These are phyloP conservation scores for Sinelater perroti DNA, from an alignment of 2,888 invertebrate genomes.

Conservation along the genomic window DNA sequence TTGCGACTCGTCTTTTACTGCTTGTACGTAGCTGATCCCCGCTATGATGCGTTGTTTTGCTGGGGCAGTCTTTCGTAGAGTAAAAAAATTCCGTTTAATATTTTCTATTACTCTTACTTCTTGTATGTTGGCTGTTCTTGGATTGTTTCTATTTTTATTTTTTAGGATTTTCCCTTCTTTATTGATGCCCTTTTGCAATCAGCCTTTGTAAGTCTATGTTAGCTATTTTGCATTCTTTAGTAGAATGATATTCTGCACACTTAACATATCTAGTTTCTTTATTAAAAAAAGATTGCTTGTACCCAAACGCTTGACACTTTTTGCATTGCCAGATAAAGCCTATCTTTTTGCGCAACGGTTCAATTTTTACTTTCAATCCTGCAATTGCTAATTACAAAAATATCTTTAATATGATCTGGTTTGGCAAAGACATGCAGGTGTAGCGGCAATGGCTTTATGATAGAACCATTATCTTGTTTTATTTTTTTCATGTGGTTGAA, in stretches of 20 bases:
- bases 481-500: too few relatives aligned
- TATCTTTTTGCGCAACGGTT: neutral
- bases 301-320: slow-evolving; percentile 10
- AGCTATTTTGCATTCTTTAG: slow-evolving; percentile 30
- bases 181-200: too few relatives aligned
- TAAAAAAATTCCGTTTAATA: slow-evolving; percentile 11
- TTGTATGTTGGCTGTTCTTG: slow-evolving; percentile 3
- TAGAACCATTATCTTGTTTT: too few relatives aligned
- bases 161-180: slow-evolving; percentile 16
- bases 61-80: slow-evolving; percentile 1
- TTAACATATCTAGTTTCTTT: slow-evolving; percentile 30
- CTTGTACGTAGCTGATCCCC: neutral
- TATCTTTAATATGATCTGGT: too few relatives aligned
- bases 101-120: slow-evolving; percentile 4
- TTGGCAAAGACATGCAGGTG: too few relatives aligned
- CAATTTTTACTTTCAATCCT: slow-evolving; percentile 6
- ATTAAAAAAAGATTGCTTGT: too few relatives aligned
- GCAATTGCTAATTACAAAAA: too few relatives aligned
- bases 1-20: too few relatives aligned
- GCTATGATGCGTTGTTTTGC: too few relatives aligned
- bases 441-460: too few relatives aligned
- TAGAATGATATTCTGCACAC: slow-evolving; percentile 30
- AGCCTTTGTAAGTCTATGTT: slow-evolving; percentile 32
- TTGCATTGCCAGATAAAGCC: neutral
- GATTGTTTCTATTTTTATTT: slow-evolving; percentile 5